Conservation (phyloP, 1,140 invertebrate genomes). For the Dolichoris vasculosae region DNA sequence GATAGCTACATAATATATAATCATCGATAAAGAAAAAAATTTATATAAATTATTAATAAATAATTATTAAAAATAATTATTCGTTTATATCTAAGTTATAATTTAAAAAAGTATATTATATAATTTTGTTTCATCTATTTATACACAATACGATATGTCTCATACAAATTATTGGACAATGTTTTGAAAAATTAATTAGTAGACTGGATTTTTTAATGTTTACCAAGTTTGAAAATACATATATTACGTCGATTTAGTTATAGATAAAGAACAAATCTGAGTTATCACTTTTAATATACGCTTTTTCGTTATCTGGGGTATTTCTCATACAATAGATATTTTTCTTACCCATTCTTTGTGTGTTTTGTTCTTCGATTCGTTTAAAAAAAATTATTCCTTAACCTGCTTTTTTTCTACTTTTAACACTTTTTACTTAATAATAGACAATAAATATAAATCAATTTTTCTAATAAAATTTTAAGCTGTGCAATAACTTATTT, state of each 20-base stretch:
- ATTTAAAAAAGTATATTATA: background rate
- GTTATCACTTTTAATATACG: background rate
- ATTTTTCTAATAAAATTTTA: too few relatives aligned
- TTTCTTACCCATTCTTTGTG: background rate
- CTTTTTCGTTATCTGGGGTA: background rate
- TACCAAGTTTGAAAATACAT: background rate
- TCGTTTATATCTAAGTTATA: too few relatives aligned
- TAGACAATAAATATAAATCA: too few relatives aligned
- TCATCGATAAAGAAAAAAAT: too few relatives aligned
- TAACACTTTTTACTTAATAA: too few relatives aligned
- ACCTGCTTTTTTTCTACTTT: background rate
- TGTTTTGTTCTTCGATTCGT: too few relatives aligned
- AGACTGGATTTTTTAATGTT: background rate
- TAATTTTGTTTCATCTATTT: background rate
- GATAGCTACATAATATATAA: too few relatives aligned
- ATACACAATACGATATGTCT: background rate
- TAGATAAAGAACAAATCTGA: background rate
- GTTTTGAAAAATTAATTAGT: background rate
- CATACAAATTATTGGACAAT: background rate
- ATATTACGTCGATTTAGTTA: background rate
- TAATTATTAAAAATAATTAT: too few relatives aligned
- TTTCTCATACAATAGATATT: background rate
- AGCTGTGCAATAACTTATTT: too few relatives aligned
- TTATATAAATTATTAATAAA: too few relatives aligned
- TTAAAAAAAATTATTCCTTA: background rate